Percentiles rank a stretch among this genome's conserved stretches.
These are phyloP conservation scores for Staurois parvus DNA, from an alignment of 2,797 vertebrate species.

Conservation along the genomic window DNA sequence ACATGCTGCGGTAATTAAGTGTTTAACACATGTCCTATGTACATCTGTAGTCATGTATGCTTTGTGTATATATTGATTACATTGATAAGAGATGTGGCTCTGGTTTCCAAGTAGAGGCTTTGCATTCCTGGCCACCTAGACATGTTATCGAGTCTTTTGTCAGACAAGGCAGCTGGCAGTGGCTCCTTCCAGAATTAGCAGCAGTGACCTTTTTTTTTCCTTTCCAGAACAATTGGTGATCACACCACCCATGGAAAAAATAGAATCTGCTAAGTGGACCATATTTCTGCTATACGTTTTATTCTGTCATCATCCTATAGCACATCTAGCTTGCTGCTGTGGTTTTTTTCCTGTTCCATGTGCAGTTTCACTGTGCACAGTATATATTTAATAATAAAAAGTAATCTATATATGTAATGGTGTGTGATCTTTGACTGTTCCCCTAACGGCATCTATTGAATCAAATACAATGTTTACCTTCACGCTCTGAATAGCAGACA, in stretches of 20 bases:
- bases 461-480: too few species aligned
- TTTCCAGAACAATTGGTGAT: constrained; percentile 32
- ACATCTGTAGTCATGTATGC: constrained; percentile 26
- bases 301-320: background rate
- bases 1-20: background rate
- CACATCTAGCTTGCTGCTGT: constrained; percentile 38
- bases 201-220: constrained; percentile 21
- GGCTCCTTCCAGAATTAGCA: constrained; percentile 44
- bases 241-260: constrained; percentile 46
- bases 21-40: constrained; percentile 6
- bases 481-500: too few species aligned
- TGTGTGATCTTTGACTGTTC: constrained; percentile 13
- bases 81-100: constrained; percentile 1
- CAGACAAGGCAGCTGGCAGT: constrained; percentile 16
- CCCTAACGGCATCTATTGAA: too few species aligned
- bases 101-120: constrained; percentile 24
- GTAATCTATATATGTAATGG: background rate
- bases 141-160: constrained; percentile 32
- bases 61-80: constrained; percentile 39
- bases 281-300: constrained; percentile 21
- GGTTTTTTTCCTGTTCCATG: constrained; percentile 5
- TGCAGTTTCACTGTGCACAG: constrained; percentile 40
- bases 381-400: constrained; percentile 44
- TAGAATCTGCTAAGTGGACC: constrained; percentile 20
- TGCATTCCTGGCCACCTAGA: constrained; percentile 1